Base-by-base conservation (phyloP, 2,113 vertebrate species). In the Poeciliopsis turrubarensis region DNA sequence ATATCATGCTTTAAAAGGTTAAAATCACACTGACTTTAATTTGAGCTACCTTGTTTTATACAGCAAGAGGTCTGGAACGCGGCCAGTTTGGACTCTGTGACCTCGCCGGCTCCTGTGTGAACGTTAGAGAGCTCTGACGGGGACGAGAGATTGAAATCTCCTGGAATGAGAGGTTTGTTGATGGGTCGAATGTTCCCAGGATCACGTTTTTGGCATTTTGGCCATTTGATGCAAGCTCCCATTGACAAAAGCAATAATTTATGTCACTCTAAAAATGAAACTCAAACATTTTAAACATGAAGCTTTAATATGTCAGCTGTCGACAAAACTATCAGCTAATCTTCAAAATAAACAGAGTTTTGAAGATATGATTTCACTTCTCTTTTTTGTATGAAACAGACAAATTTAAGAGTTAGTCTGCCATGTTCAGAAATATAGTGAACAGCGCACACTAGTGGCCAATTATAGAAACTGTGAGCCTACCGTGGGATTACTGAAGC, bases 401-500 rank as follows among this genome's bases (percentile, higher is more conserved):
- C 22, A 54, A 19, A 25, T 17, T n/a, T 57, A 27, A 12, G 3
- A 14, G 44, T 5, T 31, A 17, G 14, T 54, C 7, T 69, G 11
- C 19, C n/a, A 44, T 17, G 26, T 10, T 62, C 8, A 73, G 3
- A 51, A 13, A 78, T 66, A 27, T 0, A 30, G 77, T 73, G 1
- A 64, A 86, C 78, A 89, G 79, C 73, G 7, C 85, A 5, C 10
- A 54, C 88, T 77, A 62, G 81, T 89, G 88, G 79, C 27, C 19
- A 1, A 2, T 32, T 4, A 17, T 12, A 34, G 30, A 12, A 87
- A 86, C 51, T 84, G 73, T 22, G 80, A 13, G 10, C 17, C 75
- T 32, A 37, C 12, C 2, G 19, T 9, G 25, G 32, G 1, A 31
- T 34, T 5, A 61, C 29, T 65, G 5, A 64, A 10, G 0, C 30